These are phyloP conservation scores for Perognathus longimembris DNA, from an alignment of 2,113 vertebrate genomes.

Conservation along the genomic window DNA sequence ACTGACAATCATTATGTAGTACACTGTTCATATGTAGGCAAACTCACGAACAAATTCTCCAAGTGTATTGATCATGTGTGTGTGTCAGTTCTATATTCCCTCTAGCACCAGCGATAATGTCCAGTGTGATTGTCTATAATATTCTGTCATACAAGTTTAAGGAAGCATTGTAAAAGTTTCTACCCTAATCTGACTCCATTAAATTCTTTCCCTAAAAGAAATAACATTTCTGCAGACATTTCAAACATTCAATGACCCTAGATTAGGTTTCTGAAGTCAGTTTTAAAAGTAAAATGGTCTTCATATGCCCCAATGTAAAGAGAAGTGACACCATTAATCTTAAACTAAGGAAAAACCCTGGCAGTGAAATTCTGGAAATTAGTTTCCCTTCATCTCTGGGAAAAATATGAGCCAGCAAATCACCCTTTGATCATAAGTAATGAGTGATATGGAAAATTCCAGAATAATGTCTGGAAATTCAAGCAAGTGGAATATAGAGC, in stretches of 20 bases:
- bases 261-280: not conserved
- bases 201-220: not conserved
- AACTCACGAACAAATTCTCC: not conserved
- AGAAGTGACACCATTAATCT: not conserved
- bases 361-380: not conserved
- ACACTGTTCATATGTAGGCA: not conserved
- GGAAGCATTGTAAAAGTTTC: not conserved
- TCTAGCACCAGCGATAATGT: not conserved
- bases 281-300: slow-evolving; percentile 7
- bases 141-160: not conserved
- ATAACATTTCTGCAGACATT: not conserved
- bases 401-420: not conserved
- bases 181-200: not conserved
- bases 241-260: not conserved
- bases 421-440: not conserved
- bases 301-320: not conserved
- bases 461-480: not conserved
- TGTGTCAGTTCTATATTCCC: no score
- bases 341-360: not conserved
- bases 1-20: not conserved
- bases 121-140: not conserved
- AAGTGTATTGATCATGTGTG: not conserved
- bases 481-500: not conserved
- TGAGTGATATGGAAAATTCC: not conserved
- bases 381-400: not conserved